Percentiles rank a stretch among this genome's conserved stretches.
These are phyloP conservation scores for Pelobates fuscus DNA, from an alignment of 2,113 vertebrate species.

Conservation along the genomic window DNA sequence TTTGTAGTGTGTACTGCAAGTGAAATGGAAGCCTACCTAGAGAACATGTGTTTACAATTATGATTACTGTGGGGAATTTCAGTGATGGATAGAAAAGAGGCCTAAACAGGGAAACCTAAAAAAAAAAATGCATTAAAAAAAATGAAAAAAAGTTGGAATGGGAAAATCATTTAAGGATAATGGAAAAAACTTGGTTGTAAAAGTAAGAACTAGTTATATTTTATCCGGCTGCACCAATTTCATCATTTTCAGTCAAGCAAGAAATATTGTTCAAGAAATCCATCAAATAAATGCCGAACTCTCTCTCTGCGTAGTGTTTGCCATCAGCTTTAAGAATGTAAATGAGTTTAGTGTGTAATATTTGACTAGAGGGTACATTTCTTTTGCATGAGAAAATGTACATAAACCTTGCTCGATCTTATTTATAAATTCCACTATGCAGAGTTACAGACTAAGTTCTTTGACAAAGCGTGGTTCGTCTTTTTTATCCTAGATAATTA, in stretches of 20 bases:
- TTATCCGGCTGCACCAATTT: constrained; percentile 53
- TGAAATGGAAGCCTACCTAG: constrained; percentile 66
- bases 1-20: constrained; percentile 57
- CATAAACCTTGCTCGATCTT: constrained; percentile 19
- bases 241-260: constrained; percentile 50
- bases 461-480: background rate
- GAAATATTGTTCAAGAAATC: constrained; percentile 55
- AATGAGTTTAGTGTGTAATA: constrained; percentile 9
- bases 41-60: constrained; percentile 77
- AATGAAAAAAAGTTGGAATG: constrained; percentile 51
- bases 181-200: constrained; percentile 57
- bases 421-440: constrained; percentile 4
- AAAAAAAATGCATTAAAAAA: constrained; percentile 54
- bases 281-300: constrained; percentile 26
- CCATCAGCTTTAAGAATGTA: background rate
- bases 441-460: background rate
- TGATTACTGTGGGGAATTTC: constrained; percentile 69
- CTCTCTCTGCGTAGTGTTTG: constrained; percentile 40
- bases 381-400: constrained; percentile 30
- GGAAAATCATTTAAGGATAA: constrained; percentile 59
- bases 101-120: constrained; percentile 62
- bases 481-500: constrained; percentile 10
- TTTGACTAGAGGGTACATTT: constrained; percentile 27
- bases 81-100: constrained; percentile 64
- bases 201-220: constrained; percentile 55